Evolutionary conservation across 2,888 invertebrate genomes (phyloP), one percentile per base, ranked within the genome.

Genomic region (Aphidoletes aphidimyza): DNA sequence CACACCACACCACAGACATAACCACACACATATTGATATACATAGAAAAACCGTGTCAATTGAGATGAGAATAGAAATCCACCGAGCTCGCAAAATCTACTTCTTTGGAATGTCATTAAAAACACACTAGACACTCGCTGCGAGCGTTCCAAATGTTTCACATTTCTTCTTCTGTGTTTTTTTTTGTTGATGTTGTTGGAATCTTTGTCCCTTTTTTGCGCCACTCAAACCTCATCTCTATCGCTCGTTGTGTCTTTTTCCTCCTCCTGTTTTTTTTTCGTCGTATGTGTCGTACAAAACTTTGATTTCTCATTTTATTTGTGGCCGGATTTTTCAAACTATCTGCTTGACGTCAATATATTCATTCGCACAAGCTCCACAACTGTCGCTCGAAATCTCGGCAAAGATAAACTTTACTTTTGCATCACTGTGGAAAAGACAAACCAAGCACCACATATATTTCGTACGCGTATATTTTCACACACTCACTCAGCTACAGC

Each of bases 271-370:
- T 22, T 1, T 3, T 22, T 1, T 3, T 54, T 6, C 22, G 2
- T n/a, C 54, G n/a, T n/a, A n/a, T 54, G 11, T 54, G 3, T 14
- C 22, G 37, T 37, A 11, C 8, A 81, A 81, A 37, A 37, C 37
- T 81, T 81, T 81, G 81, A 81, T 81, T 81, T 81, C 36, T 37
- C 81, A 81, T 81, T 81, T 81, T 81, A 81, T 81, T 37, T 81
- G 81, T 37, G 37, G 81, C 36, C 37, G 37, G n/a, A 81, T 37
- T 81, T 81, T 81, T 81, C 37, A 81, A 37, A 81, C 37, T 81
- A 81, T 37, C 36, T 37, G 36, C 37, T 81, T 81, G 37, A 81
- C 81, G 81, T 81, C 81, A 22, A 81, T 81, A 37, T 81, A 81
- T 81, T 81, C 37, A 81, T 81, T 81, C 81, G 37, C 36, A n/a